phyloP scores from a whole-genome alignment of 2,888 invertebrate genomes.

The Dolomedes plantarius region DNA sequence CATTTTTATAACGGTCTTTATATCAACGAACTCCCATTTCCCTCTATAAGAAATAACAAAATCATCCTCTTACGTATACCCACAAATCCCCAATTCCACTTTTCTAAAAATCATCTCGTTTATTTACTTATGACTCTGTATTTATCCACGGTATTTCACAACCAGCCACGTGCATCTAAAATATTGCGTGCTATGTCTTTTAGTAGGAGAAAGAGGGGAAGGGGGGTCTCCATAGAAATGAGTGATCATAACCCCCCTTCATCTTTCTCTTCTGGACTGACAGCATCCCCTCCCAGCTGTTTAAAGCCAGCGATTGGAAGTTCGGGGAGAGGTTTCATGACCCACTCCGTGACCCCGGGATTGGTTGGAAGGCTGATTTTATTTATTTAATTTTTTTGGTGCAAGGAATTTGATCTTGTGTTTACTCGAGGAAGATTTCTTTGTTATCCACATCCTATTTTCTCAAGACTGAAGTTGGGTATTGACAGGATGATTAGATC shows the following conservation, averaged over 20 bases:
- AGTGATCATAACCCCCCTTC: not conserved
- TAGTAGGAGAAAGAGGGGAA: not conserved
- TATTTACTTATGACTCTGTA: not conserved
- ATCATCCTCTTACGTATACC: too few relatives aligned
- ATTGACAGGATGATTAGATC: slow-evolving; percentile 18
- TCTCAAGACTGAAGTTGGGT: not conserved
- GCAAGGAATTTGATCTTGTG: slow-evolving; percentile 10
- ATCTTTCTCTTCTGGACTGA: not conserved
- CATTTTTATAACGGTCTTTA: too few relatives aligned
- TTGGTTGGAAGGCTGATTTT: not conserved
- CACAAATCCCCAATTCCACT: too few relatives aligned
- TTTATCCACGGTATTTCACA: not conserved
- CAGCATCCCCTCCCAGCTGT: slow-evolving; percentile 9
- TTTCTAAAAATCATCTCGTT: not conserved
- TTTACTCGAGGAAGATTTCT: slow-evolving; percentile 2
- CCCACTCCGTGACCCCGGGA: not conserved
- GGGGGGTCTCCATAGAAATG: not conserved
- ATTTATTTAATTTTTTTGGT: slow-evolving; percentile 12
- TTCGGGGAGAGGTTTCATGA: slow-evolving; percentile 6
- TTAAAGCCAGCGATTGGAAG: not conserved
- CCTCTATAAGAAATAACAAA: too few relatives aligned
- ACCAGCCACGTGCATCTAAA: not conserved
- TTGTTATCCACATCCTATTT: slow-evolving; percentile 12
- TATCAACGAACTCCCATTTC: too few relatives aligned
- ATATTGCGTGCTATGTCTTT: not conserved